Evolutionary conservation across 2,113 vertebrate species (phyloP).

Genomic region (Gavialis gangeticus): DNA sequence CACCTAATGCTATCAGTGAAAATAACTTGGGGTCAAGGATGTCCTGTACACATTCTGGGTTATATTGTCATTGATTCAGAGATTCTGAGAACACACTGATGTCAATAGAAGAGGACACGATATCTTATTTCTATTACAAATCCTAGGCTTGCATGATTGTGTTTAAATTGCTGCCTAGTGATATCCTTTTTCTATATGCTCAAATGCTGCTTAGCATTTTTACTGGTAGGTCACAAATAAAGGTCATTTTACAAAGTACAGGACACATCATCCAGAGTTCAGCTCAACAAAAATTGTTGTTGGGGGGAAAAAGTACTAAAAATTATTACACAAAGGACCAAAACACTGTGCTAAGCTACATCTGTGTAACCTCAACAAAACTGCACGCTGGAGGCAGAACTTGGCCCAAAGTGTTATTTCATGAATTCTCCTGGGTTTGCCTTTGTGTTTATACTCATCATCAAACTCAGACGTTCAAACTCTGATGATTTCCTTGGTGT

Average conservation of each 20-base stretch:
- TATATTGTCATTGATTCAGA: background rate
- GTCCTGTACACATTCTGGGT: background rate
- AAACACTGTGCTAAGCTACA: background rate
- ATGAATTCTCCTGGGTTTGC: background rate
- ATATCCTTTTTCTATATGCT: background rate
- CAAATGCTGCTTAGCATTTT: background rate
- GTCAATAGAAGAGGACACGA: background rate
- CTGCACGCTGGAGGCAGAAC: fast-evolving
- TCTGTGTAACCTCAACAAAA: background rate
- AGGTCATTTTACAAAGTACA: background rate
- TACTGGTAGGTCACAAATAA: background rate
- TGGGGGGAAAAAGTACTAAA: background rate
- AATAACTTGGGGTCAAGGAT: background rate
- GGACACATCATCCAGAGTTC: background rate
- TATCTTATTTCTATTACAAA: background rate
- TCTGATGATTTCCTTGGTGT: background rate
- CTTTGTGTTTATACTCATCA: background rate
- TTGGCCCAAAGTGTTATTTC: background rate
- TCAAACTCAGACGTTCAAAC: background rate
- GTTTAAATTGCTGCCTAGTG: background rate
- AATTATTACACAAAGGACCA: background rate
- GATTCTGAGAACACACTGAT: background rate
- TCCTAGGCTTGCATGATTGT: background rate
- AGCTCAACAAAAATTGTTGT: background rate
- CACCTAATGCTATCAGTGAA: background rate